phyloP scores from a whole-genome alignment of 2,113 vertebrate species.

The Tamias sibiricus region DNA sequence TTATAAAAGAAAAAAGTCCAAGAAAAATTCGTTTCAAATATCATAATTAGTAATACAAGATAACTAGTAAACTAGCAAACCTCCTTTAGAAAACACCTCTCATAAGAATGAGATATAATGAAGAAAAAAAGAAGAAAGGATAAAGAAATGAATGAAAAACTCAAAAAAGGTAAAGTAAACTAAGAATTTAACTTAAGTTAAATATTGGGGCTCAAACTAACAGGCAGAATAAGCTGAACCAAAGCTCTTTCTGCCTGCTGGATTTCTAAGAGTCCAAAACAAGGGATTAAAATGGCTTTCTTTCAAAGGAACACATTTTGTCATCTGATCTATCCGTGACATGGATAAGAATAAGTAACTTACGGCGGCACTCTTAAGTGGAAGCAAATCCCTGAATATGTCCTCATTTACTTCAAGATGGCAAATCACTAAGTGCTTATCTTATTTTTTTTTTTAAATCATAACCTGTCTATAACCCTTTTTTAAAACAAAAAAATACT shows the following conservation, averaged over 20 bases:
- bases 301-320: constrained; percentile 58
- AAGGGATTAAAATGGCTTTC: constrained; percentile 65
- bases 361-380: background rate
- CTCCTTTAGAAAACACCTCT: background rate
- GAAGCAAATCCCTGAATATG: constrained; percentile 13
- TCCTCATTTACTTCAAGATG: background rate
- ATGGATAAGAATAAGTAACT: constrained; percentile 60
- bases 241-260: constrained; percentile 42
- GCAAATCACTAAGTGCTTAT: background rate
- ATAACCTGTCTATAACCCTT: background rate
- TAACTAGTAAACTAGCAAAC: background rate
- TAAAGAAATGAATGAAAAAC: background rate
- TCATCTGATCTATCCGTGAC: constrained; percentile 44
- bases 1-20: background rate
- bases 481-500: constrained; percentile 7
- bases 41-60: background rate
- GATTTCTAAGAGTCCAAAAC: constrained; percentile 32
- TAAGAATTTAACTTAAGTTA: constrained; percentile 49
- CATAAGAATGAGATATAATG: background rate
- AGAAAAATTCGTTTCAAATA: background rate
- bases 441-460: background rate
- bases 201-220: background rate
- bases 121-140: background rate
- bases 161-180: background rate
- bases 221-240: constrained; percentile 23